These are phyloP conservation scores for Caenorhabditis inopinata DNA, from an alignment of 1,140 invertebrate species.

Conservation along the genomic window DNA sequence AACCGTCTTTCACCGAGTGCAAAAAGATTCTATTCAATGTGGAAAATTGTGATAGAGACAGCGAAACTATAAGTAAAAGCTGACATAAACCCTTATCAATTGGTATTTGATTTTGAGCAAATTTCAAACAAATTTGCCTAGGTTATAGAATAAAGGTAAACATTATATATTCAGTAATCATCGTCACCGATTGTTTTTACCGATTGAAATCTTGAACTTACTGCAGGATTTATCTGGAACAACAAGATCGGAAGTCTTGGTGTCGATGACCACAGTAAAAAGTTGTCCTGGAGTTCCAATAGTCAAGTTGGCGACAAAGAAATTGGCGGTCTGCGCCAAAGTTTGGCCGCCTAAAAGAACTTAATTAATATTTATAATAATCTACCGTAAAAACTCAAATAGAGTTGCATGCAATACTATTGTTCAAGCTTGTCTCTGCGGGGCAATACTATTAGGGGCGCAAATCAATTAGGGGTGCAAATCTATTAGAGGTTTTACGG, in stretches of 20 bases:
- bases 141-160: too few species aligned
- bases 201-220: background rate
- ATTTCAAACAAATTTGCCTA: background rate
- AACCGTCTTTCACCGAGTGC: background rate
- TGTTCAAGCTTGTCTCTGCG: too few species aligned
- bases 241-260: background rate
- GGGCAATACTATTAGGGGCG: too few species aligned
- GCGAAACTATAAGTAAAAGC: background rate
- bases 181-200: too few species aligned
- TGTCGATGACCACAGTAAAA: slow-evolving; percentile 33
- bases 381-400: too few species aligned
- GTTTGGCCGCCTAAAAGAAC: background rate
- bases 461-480: too few species aligned
- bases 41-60: background rate
- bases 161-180: too few species aligned
- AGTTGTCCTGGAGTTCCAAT: slow-evolving; percentile 28
- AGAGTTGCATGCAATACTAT: too few species aligned
- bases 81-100: slow-evolving; percentile 10
- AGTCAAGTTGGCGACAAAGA: slow-evolving; percentile 12
- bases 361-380: too few species aligned
- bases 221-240: slow-evolving; percentile 8
- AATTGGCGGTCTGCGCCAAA: background rate
- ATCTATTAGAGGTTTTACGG: too few species aligned
- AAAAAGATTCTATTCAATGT: background rate
- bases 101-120: background rate